phyloP scores from a whole-genome alignment of 2,888 invertebrate genomes.

The Rhorus exstirpatorius region DNA sequence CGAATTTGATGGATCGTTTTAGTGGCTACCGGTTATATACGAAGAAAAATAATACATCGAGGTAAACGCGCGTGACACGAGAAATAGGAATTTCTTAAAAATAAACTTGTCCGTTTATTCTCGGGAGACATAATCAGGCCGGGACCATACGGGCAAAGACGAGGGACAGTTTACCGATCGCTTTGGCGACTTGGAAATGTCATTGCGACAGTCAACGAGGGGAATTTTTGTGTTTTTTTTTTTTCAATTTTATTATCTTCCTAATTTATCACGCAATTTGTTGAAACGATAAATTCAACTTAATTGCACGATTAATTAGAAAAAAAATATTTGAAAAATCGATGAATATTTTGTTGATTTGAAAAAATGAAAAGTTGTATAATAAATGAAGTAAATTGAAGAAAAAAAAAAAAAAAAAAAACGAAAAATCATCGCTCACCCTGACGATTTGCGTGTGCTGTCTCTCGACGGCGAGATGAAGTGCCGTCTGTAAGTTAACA shows the following conservation, averaged over 20 bases:
- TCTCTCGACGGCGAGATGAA: conserved; percentile 98
- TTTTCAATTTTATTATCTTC: not conserved
- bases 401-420: conserved; percentile 11
- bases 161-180: conserved; percentile 50
- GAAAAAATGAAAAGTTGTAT: not conserved
- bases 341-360: conserved; percentile 21
- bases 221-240: too few species aligned
- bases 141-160: conserved; percentile 14
- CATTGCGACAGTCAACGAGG: conserved; percentile 20
- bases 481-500: conserved; percentile 96
- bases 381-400: not conserved
- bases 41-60: conserved; percentile 42
- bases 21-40: conserved; percentile 37
- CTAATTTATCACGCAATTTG: not conserved
- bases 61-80: conserved; percentile 50
- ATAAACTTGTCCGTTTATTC: conserved; percentile 63
- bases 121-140: conserved; percentile 63
- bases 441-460: conserved; percentile 99
- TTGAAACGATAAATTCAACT: not conserved
- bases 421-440: conserved; percentile 86
- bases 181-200: not conserved
- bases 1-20: conserved; percentile 61
- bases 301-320: not conserved
- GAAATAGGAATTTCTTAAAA: conserved; percentile 65
- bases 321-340: conserved; percentile 1